These are phyloP conservation scores for Poecile atricapillus DNA, from an alignment of 2,113 vertebrate genomes.

Conservation along the genomic window DNA sequence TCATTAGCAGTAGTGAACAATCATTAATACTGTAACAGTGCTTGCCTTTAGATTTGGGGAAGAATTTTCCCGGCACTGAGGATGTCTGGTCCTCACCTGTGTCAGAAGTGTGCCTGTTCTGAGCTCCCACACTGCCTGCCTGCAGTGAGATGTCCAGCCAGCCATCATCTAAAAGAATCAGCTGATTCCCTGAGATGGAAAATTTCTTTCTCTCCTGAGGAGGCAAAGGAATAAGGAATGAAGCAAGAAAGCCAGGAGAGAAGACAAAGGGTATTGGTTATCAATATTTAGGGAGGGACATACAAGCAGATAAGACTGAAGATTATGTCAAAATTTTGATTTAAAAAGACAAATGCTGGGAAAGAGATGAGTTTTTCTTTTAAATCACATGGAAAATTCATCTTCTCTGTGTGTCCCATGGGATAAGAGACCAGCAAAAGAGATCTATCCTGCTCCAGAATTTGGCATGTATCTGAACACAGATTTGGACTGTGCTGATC, in stretches of 20 bases:
- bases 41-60: not conserved
- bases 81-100: not conserved
- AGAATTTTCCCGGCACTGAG: not conserved
- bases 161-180: not conserved
- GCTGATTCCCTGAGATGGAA: not conserved
- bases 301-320: not conserved
- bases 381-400: constrained; percentile 12
- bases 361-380: not conserved
- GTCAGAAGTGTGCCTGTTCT: not conserved
- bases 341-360: not conserved
- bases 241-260: not conserved
- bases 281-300: not conserved
- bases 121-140: not conserved
- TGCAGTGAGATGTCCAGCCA: not conserved
- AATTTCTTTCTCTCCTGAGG: not conserved
- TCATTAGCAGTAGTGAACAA: not conserved
- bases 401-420: not conserved
- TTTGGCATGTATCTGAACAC: not conserved
- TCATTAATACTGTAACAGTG: not conserved
- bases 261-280: not conserved
- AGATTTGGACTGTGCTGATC: not conserved
- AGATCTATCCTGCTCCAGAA: not conserved
- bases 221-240: not conserved
- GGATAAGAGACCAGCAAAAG: not conserved
- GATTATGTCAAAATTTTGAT: not conserved